These are phyloP conservation scores for Capreolus pygargus DNA, from an alignment of 2,113 vertebrate species.

Conservation along the genomic window DNA sequence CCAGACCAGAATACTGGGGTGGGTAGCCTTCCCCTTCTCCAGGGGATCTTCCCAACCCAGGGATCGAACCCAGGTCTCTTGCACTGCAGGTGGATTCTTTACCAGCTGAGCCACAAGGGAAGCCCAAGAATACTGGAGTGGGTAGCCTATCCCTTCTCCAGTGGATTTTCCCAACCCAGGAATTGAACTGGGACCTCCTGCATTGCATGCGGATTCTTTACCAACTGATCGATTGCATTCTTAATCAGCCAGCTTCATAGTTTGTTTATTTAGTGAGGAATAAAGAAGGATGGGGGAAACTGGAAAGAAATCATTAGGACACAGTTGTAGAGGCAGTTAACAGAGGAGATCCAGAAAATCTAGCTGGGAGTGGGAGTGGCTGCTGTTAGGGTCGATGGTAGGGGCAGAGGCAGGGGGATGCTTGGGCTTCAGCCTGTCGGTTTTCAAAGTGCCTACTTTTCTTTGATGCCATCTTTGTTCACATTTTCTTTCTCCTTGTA, in stretches of 20 bases:
- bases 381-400: not conserved
- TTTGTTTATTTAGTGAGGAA: not conserved
- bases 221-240: not conserved
- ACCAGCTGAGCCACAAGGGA: not conserved
- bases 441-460: not conserved
- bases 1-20: not conserved
- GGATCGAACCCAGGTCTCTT: not conserved
- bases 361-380: not conserved
- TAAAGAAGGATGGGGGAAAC: not conserved
- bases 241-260: not conserved
- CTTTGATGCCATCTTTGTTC: not conserved
- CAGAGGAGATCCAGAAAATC: not conserved
- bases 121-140: not conserved
- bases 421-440: not conserved
- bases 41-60: not conserved
- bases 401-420: not conserved
- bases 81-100: not conserved
- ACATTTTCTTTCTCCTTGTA: not conserved
- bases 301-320: not conserved
- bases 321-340: not conserved
- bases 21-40: not conserved
- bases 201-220: not conserved
- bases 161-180: not conserved
- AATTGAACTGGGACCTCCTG: not conserved
- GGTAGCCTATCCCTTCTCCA: not conserved